Conservation (phyloP, 2,113 vertebrate genomes). For the Struthidea cinerea region DNA sequence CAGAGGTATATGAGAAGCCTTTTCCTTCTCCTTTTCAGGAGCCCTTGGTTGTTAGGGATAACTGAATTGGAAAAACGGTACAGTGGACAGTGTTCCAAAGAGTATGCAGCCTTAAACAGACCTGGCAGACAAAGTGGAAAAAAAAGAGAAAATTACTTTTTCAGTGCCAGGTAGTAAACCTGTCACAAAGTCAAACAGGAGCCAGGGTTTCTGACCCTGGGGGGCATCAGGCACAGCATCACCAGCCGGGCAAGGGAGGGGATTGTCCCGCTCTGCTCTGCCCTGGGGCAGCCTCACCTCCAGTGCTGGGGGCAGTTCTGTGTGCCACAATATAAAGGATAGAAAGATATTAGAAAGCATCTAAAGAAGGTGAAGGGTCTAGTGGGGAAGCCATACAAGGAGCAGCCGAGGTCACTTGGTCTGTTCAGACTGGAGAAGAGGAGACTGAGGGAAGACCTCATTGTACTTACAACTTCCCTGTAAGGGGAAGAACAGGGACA, state of each 20-base stretch:
- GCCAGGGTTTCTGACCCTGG: not conserved
- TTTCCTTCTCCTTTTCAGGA: not conserved
- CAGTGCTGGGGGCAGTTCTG: not conserved
- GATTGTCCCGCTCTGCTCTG: not conserved
- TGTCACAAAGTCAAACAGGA: not conserved
- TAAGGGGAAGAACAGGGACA: not conserved
- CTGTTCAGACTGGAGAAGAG: not conserved
- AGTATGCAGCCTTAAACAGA: not conserved
- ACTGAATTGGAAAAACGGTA: not conserved
- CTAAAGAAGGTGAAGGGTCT: not conserved
- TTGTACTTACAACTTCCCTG: rapidly evolving
- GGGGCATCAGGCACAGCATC: not conserved
- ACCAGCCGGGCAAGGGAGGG: rapidly evolving
- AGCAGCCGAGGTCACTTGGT: not conserved
- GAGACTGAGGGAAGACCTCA: not conserved
- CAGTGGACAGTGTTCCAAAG: not conserved
- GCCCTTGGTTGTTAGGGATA: not conserved
- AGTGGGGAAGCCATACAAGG: not conserved
- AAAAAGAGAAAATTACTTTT: not conserved
- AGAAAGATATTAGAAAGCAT: not conserved
- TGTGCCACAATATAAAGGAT: not conserved
- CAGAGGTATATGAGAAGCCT: not conserved
- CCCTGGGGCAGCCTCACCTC: rapidly evolving
- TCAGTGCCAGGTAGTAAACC: not conserved
- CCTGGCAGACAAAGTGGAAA: not conserved